phyloP scores from a whole-genome alignment of 2,113 vertebrate species.

The Apeltes quadracus region DNA sequence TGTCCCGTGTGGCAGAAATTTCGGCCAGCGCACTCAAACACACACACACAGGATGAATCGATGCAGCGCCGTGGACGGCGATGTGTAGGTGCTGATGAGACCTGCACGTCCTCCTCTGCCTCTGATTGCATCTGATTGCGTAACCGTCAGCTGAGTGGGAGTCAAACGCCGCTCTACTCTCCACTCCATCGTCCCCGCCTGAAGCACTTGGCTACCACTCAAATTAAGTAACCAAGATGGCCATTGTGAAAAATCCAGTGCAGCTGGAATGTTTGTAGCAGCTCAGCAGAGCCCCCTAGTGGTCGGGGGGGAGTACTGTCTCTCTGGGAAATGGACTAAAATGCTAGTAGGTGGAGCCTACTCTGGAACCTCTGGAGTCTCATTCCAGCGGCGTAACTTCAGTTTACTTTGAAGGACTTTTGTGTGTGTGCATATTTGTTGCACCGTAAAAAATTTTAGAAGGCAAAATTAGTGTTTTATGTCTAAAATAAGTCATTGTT shows the following conservation, averaged over 20 bases:
- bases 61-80: slow-evolving; percentile 62
- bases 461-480: too few relatives aligned
- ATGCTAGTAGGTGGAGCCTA: too few relatives aligned
- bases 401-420: too few relatives aligned
- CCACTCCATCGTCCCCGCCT: slow-evolving; percentile 62
- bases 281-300: slow-evolving; percentile 66
- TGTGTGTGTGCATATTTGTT: too few relatives aligned
- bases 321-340: too few relatives aligned
- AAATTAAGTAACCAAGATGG: slow-evolving; percentile 69
- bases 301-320: slow-evolving; percentile 11
- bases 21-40: slow-evolving; percentile 18
- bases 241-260: slow-evolving; percentile 60
- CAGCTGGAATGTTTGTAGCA: neutral
- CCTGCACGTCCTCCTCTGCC: slow-evolving; percentile 69
- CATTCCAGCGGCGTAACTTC: too few relatives aligned
- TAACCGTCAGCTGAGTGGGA: slow-evolving; percentile 77
- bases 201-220: slow-evolving; percentile 73
- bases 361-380: too few relatives aligned
- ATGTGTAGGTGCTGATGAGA: slow-evolving; percentile 78
- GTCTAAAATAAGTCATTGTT: too few relatives aligned
- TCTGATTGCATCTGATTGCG: slow-evolving; percentile 78
- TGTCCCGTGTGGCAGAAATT: slow-evolving; percentile 58
- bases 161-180: slow-evolving; percentile 69
- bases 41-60: slow-evolving; percentile 49
- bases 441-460: too few relatives aligned